Base-by-base conservation (phyloP, 2,888 invertebrate genomes). In the Drosophila fulvimacula region DNA sequence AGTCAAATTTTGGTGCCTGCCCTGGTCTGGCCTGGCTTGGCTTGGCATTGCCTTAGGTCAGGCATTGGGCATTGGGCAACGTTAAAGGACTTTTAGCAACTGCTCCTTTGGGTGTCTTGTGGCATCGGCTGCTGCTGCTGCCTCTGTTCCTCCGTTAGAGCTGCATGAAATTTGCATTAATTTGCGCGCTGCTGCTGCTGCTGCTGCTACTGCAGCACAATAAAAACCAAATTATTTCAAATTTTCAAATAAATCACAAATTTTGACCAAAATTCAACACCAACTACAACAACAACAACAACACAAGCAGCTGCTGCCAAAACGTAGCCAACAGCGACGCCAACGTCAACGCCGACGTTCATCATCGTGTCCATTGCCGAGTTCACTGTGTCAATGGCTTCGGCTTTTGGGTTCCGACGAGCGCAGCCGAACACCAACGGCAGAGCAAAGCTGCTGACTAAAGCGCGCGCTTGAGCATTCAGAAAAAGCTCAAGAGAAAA, bases 231-330 rank as follows among this genome's bases (percentile, higher is more conserved):
- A 82, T 82, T 80, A 81, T 80, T 72, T 82, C 59, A 71, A 76
- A 80, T 78, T 80, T 87, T 80, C 66, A 80, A 87, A 87, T 82
- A 87, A 87, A 84, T 87, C 80, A 84, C 73, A 76, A 72, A 68
- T 75, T 82, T 80, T 76, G 78, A 66, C 80, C 84, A 76, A 69
- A 57, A 82, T 72, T 72, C 66, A 59, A 49, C 65, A 38, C 44
- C 48, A 60, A 34, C 64, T 17, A 27, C 6, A 63, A 49, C 24
- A 49, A 15, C 41, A 57, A 27, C 44, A 59, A 44, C 32, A 42
- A n/a, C 61, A 44, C 5, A n/a, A 44, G 42, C 61, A 57, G 60
- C 76, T 62, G 55, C 56, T 55, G 55, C 21, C 60, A 52, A 61
- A 53, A 42, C 38, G 51, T 19, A 49, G 49, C 58, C 10, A 44